Percentiles rank a stretch among this genome's conserved stretches.
Evolutionary conservation across 2,797 vertebrate genomes (phyloP).

Genomic region (Esox masquinongy): DNA sequence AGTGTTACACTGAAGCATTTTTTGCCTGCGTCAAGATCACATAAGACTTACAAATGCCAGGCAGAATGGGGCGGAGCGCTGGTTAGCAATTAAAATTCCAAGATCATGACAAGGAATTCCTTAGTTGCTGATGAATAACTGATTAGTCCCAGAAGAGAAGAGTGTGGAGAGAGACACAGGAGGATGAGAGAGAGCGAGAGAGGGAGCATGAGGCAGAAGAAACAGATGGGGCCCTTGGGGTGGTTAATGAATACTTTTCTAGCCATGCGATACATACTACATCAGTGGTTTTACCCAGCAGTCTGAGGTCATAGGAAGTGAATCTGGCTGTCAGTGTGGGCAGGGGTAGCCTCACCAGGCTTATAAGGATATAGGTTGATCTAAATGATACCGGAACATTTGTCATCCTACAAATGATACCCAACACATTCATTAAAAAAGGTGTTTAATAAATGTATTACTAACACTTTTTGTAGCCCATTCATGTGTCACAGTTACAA

Average conservation of each 20-base stretch:
- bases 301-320: slow-evolving; percentile 6
- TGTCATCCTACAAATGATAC: no score
- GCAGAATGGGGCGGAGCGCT: slow-evolving; percentile 10
- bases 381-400: no score
- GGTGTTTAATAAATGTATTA: no score
- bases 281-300: not conserved
- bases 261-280: not conserved
- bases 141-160: slow-evolving; percentile 11
- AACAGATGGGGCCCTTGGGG: not conserved
- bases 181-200: not conserved
- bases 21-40: slow-evolving; percentile 15
- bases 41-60: slow-evolving; percentile 16
- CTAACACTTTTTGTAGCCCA: no score
- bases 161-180: not conserved
- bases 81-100: slow-evolving; percentile 34
- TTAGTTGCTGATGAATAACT: slow-evolving; percentile 18
- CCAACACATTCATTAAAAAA: no score
- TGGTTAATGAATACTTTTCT: slow-evolving; percentile 1
- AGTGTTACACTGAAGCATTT: slow-evolving; percentile 3
- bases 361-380: no score
- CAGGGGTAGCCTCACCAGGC: no score
- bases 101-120: slow-evolving; percentile 16
- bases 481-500: no score
- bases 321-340: no score
- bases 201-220: not conserved